Evolutionary conservation across 2,888 invertebrate genomes (phyloP), one percentile per base, ranked within the genome.

Genomic region (Ferdinandea cuprea): DNA sequence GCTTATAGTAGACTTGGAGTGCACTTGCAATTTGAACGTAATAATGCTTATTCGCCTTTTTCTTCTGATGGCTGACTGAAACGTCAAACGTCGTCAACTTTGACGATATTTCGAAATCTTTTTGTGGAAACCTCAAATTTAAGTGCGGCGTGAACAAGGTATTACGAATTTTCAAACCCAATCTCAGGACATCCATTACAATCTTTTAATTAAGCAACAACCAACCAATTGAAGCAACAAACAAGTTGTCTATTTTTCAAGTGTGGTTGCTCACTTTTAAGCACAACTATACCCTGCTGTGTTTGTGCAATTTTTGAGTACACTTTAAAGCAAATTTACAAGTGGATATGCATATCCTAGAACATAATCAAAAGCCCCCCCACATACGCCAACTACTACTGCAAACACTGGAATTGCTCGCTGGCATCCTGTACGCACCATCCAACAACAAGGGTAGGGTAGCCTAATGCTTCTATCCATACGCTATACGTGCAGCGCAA

Each of bases 381-480:
- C 66, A 28, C 19, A 17, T 35, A 81, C 48, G 63, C 40, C 50
- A 50, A 74, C 48, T 40, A 61, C 52, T 17, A 56, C 63, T 68
- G 69, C 69, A 73, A 74, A 61, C 50, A 69, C 56, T 63, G 68
- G 42, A 71, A 63, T 52, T 61, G 59, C 68, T 61, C 48, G 11
- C 2, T 54, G 61, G 21, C 66, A 58, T 58, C 35, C n/a, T 65
- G 1, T 37, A 37, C 30, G 19, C 25, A 13, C 44, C n/a, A 28
- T 37, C 32, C 46, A 68, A 63, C 68, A 11, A 50, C 25, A 35
- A 40, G 11, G n/a, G 28, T 58, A 40, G 11, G n/a, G 28, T 58
- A 58, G 42, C 58, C 42, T 46, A 42, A 44, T 59, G 74, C 66
- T 50, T 66, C 25, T 30, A 35, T 15, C 32, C 9, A 30, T 56